Evolutionary conservation across 2,797 vertebrate genomes (phyloP).

Genomic region (Trachops cirrhosus): DNA sequence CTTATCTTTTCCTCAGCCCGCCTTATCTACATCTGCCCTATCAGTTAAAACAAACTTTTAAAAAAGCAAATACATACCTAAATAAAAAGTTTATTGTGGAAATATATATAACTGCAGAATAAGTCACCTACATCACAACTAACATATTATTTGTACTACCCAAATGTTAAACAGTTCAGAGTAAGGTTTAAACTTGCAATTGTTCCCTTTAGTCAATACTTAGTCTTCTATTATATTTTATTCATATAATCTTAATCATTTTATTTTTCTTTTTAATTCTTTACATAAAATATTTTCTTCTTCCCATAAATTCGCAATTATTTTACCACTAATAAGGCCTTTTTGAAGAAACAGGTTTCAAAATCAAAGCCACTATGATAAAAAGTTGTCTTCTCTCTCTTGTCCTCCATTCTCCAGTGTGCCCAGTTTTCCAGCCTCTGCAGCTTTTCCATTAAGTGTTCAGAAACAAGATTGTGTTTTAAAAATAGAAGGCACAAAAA

Average conservation of each 20-base stretch:
- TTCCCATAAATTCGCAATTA: not conserved
- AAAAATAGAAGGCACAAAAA: not conserved
- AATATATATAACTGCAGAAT: not conserved
- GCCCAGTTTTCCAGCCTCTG: not conserved
- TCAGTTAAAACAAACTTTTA: not conserved
- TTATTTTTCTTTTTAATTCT: not conserved
- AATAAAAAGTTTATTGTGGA: not conserved
- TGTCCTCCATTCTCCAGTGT: not conserved
- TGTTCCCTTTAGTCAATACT: not conserved
- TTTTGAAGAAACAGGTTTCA: not conserved
- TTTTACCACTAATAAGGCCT: not conserved
- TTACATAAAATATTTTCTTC: not conserved
- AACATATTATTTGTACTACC: not conserved
- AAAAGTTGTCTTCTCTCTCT: not conserved
- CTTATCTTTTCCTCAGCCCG: not conserved
- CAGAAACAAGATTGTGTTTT: not conserved
- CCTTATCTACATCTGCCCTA: not conserved
- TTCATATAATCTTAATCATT: not conserved
- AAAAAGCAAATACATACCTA: not conserved
- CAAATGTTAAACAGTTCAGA: not conserved
- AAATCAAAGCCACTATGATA: not conserved
- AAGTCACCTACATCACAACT: not conserved
- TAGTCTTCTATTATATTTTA: not conserved
- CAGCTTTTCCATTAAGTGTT: not conserved
- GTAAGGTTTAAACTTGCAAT: not conserved